Evolutionary conservation across 2,888 invertebrate species (phyloP), one percentile per base, ranked within the genome.

Genomic region (Drosophila demipolita): DNA sequence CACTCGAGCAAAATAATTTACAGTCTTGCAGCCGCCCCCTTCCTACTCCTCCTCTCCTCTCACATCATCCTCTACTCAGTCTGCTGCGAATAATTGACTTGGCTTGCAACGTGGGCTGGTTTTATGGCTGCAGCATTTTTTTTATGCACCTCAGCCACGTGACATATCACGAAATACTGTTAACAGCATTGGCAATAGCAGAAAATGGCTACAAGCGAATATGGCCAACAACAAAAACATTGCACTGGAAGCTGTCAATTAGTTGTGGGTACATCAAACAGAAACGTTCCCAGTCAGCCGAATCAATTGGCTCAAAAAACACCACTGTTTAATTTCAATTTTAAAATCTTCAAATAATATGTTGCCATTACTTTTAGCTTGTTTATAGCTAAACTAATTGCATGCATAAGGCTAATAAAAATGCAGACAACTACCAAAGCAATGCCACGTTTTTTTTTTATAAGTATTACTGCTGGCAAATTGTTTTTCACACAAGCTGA

Each of bases 101-200:
- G 54, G 58, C 33, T 63, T 20, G 50, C 36, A 64, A 82, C 72
- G 82, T 87, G 82, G 83, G 74, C 85, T 66, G 74, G 73, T 79
- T 89, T 85, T 65, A 70, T 83, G 66, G 72, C 65, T 64, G 63
- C 54, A 62, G 45, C 52, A 64, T 60, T 73, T 29, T 29, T 23
- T 82, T 64, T 71, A 73, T 77, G 65, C 81, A 78, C 42, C 75
- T 82, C 75, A 59, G 83, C 74, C 88, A 73, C 78, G 88, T 85
- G 90, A 85, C 85, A 85, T 88, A 85, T 85, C 90, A 89, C 85
- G 90, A 88, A 88, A 73, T 80, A 69, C 75, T 70, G 85, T 83
- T 80, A 83, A 78, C 83, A 67, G 66, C 70, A 80, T 66, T 75
- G 67, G 52, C 54, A 70, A 74, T 69, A 64, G 70, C 23, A 45